These are phyloP conservation scores for Agrochola macilenta DNA, from an alignment of 2,888 invertebrate genomes.

Conservation along the genomic window DNA sequence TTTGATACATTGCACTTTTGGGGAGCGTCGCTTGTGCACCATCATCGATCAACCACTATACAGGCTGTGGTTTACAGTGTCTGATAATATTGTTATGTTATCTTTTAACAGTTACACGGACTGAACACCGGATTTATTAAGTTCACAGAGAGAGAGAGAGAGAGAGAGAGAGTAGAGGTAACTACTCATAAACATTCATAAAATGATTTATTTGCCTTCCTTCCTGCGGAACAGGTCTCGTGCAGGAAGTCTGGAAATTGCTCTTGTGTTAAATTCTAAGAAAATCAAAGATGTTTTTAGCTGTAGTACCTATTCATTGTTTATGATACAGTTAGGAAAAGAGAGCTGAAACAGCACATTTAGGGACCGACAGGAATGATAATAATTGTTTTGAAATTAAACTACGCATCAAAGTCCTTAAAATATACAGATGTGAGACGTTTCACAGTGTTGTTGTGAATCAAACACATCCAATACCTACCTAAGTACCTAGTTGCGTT, in stretches of 20 bases:
- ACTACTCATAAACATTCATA: no score
- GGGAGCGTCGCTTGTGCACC: constrained; percentile 76
- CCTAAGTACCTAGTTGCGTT: neutral
- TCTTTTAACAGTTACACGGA: neutral
- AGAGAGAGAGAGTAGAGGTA: no score
- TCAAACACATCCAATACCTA: neutral
- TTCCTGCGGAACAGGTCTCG: no score
- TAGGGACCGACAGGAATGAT: neutral
- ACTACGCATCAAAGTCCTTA: neutral
- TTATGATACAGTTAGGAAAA: neutral
- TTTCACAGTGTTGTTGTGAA: neutral
- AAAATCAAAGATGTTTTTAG: no score
- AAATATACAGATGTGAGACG: neutral
- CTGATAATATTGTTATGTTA: neutral
- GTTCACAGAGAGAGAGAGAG: no score
- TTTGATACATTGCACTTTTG: constrained; percentile 87
- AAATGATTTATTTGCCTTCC: no score
- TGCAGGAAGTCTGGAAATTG: no score
- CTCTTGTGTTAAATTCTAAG: no score
- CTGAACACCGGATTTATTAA: neutral
- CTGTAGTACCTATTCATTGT: neutral
- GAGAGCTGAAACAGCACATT: neutral
- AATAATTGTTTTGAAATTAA: neutral
- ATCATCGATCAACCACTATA: constrained; percentile 75
- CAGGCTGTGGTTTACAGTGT: constrained; percentile 69